Evolutionary conservation across 2,797 vertebrate species (phyloP).

Genomic region (Fringilla coelebs): DNA sequence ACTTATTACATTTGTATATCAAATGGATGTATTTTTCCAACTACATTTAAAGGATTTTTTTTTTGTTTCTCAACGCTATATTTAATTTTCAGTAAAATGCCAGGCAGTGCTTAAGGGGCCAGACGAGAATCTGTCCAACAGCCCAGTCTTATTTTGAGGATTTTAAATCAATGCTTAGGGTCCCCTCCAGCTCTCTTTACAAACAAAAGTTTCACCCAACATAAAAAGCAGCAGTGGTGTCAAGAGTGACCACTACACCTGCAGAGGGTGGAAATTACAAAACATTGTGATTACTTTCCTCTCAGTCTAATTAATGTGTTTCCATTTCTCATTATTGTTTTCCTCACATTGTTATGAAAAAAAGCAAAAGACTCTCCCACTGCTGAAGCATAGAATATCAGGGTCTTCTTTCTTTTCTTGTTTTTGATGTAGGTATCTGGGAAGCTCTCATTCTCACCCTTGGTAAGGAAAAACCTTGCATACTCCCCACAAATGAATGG

Average conservation of each 20-base stretch:
- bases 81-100: not conserved
- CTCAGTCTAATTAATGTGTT: not conserved
- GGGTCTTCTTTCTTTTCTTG: not conserved
- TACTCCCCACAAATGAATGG: not conserved
- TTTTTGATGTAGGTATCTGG: not conserved
- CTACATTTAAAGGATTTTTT: not conserved
- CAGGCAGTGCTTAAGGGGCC: not conserved
- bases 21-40: not conserved
- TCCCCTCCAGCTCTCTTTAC: not conserved
- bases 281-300: not conserved
- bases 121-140: not conserved
- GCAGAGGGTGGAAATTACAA: not conserved
- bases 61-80: not conserved
- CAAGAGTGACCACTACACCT: not conserved
- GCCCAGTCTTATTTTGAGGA: not conserved
- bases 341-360: not conserved
- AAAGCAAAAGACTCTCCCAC: not conserved
- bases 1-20: not conserved
- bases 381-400: not conserved
- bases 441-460: not conserved
- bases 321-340: not conserved
- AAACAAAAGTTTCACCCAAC: not conserved
- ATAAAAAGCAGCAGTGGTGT: not conserved
- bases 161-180: not conserved
- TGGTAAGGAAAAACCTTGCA: not conserved